Conservation (phyloP, 2,888 invertebrate species). For the Tromatobia lineatoria region DNA sequence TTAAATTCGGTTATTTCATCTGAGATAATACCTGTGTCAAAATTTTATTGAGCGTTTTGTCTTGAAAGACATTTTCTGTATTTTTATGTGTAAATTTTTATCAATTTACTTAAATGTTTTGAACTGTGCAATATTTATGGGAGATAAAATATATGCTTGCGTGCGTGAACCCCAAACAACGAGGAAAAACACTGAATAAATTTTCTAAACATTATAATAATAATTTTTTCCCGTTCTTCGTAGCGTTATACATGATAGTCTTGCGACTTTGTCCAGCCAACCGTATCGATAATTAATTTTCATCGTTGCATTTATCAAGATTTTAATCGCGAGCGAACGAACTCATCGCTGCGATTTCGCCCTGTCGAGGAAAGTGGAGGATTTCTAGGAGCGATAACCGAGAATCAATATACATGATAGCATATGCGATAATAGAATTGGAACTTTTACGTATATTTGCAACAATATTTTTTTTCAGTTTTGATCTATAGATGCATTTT, state of each 20-base stretch:
- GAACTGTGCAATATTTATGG: not conserved
- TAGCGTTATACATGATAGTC: conserved; percentile 4
- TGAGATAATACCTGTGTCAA: too few relatives aligned
- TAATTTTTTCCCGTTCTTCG: conserved; percentile 15
- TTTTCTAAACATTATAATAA: conserved; percentile 40
- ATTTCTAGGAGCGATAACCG: conserved; percentile 49
- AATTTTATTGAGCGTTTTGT: too few relatives aligned
- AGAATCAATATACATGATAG: conserved; percentile 35
- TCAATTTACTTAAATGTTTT: not conserved
- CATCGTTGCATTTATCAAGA: conserved; percentile 62
- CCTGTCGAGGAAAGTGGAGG: conserved; percentile 56
- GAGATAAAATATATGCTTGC: conserved; percentile 1
- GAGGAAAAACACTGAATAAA: conserved; percentile 9
- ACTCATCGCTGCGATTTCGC: conserved; percentile 53
- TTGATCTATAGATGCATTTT: too few relatives aligned
- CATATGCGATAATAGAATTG: conserved; percentile 26
- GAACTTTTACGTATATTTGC: not conserved
- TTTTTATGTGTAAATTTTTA: too few relatives aligned
- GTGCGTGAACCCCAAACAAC: not conserved
- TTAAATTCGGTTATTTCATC: too few relatives aligned
- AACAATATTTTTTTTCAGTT: too few relatives aligned
- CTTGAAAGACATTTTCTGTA: too few relatives aligned
- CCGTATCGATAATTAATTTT: conserved; percentile 58
- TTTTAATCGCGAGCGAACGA: conserved; percentile 54
- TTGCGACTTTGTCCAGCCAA: conserved; percentile 49